Base-by-base conservation (phyloP, 2,797 vertebrate species). In the Hafferia zeledoni region DNA sequence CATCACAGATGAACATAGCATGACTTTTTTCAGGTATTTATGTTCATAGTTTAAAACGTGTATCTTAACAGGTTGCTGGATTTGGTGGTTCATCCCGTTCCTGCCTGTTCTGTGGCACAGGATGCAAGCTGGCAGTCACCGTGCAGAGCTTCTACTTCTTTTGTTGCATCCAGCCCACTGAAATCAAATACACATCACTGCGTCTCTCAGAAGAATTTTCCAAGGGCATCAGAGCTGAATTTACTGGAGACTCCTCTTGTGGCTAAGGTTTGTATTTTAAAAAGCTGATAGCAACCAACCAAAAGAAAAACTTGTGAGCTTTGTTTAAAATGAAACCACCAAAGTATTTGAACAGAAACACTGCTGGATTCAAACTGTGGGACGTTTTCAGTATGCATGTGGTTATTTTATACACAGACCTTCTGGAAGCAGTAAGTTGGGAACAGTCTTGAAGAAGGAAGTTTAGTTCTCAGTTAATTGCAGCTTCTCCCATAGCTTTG, bases 41-140 rank as follows among this genome's bases (percentile, higher is more conserved):
- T 44, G 27, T 37, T 76, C 19, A 59, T 63, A 5, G 17, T 39
- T 27, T 50, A 8, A 59, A 23, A 8, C 19, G 17, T 31, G 17
- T 31, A 2, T 57, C 61, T 44, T 37, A 33, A 17, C 57, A 83
- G 87, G 17, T 95, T 99, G 24, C 95, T 99, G 83, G 98, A 99
- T 94, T 97, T 98, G 97, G 98, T 99, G 87, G 98, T 99, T 87
- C 97, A 97, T 74, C 99, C 99, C 27, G 96, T 98, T 74, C 96
- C 97, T 89, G 98, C 98, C 18, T 95, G 64, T 57, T 78, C 97
- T 80, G 16, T 41, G 41, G 49, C 49, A 50, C 49, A 50, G 49
- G 49, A 50, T 50, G 49, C 28, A 50, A 28, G 25, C 49, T 50
- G 49, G 49, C 49, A 50, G 49, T 50, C 49, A 50, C 49, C 27